phyloP scores from a whole-genome alignment of 2,797 vertebrate genomes.

The Halcyon badia region DNA sequence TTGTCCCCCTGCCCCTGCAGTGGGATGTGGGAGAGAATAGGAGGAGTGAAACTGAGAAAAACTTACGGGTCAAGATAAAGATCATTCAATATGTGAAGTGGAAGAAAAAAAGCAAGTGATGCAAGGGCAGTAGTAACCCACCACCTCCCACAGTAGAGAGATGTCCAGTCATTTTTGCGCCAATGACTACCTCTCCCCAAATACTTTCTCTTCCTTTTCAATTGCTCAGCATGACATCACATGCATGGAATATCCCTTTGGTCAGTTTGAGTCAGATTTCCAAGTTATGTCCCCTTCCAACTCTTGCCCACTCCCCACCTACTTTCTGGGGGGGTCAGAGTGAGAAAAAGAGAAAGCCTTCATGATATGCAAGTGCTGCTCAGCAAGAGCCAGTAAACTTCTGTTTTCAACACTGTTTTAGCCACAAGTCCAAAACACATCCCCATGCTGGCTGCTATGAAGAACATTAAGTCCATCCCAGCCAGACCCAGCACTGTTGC shows the following conservation, averaged over 20 bases:
- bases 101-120: neutral
- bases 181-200: neutral
- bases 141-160: neutral
- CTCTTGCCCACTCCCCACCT: neutral
- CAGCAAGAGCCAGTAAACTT: neutral
- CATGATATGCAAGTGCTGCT: neutral
- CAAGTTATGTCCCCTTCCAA: neutral
- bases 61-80: accelerated
- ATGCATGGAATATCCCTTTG: neutral
- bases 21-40: neutral
- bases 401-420: neutral
- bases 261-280: neutral
- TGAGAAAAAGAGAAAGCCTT: neutral
- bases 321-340: neutral
- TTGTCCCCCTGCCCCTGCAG: neutral
- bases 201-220: neutral
- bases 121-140: neutral
- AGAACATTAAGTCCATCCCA: neutral
- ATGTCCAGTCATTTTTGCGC: neutral
- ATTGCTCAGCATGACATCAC: neutral
- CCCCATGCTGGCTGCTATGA: neutral
- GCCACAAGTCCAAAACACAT: neutral
- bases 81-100: neutral
- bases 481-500: neutral
- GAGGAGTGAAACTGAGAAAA: neutral